Base-by-base conservation (phyloP, 2,113 vertebrate species). In the Salminus brasiliensis region DNA sequence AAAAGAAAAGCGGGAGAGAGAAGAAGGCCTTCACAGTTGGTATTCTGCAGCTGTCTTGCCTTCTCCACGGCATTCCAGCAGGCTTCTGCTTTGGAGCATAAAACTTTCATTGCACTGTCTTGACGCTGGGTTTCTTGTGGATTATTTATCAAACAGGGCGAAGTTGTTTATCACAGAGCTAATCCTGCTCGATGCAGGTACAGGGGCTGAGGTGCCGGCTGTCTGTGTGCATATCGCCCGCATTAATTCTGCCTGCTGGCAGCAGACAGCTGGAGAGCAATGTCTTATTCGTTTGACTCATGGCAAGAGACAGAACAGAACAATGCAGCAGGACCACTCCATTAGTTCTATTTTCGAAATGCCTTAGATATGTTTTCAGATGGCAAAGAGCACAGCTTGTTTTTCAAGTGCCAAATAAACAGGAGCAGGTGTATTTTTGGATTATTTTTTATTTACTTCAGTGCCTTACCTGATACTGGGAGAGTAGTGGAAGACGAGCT, bases 131-230 rank as follows among this genome's bases (percentile, higher is more conserved):
- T 89, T 90, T 89, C 88, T 89, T 59, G 71, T 92, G 87, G 90
- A 92, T 92, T 92, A 92, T 92, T 92, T 88, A 92, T 92, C 83
- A 92, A 86, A 88, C 88, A 75, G 81, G 74, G 77, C 83, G 83
- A 79, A 88, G 85, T 86, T 91, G 89, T 92, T 92, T 91, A 92
- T 92, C 88, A 89, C 84, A 86, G 78, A 72, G 78, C 80, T 88
- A 85, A 90, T 89, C 81, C 81, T 71, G 79, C 74, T 83, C 80
- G 74, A 49, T 82, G 76, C 87, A 91, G 87, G 87, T 89, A 86
- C 76, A 60, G 71, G 72, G 81, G 34, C 0, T 0, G 75, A 59
- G 78, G 59, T 41, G 30, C 39, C 8, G 13, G 68, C 47, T 80
- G 78, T 73, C 59, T 73, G 70, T 23, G 41, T 21, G 13, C 43